phyloP scores from a whole-genome alignment of 53 echinoderm and acorn worm species.

The Henricia sp. region DNA sequence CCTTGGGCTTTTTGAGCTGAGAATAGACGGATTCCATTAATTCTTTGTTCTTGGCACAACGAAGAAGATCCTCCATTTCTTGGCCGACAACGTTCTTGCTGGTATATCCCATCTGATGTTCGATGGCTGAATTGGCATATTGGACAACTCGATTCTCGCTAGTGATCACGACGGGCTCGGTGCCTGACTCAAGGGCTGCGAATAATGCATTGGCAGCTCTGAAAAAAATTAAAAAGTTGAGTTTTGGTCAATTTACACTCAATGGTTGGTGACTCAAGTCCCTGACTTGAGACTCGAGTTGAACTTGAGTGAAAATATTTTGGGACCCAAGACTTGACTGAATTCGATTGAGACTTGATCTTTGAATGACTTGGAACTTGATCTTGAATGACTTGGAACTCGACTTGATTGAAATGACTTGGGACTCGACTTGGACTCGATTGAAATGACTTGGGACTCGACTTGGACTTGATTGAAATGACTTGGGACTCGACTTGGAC shows the following conservation, averaged over 20 bases:
- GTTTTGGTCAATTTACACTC: background rate
- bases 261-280: too few relatives aligned
- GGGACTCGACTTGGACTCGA: too few relatives aligned
- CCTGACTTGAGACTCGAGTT: too few relatives aligned
- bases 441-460: too few relatives aligned
- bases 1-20: conserved; percentile 98
- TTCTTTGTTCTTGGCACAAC: conserved; percentile 95
- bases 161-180: conserved; percentile 89
- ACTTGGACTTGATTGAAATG: too few relatives aligned
- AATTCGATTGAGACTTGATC: too few relatives aligned
- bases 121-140: conserved; percentile 87
- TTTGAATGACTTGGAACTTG: too few relatives aligned
- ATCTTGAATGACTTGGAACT: too few relatives aligned
- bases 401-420: too few relatives aligned
- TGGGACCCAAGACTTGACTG: too few relatives aligned
- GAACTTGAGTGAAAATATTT: too few relatives aligned
- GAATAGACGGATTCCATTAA: conserved; percentile 86
- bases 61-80: conserved; percentile 71
- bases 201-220: conserved; percentile 87
- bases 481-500: too few relatives aligned
- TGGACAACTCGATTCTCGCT: conserved; percentile 81
- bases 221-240: conserved; percentile 9
- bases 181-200: conserved; percentile 79
- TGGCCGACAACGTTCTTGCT: conserved; percentile 84
- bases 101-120: conserved; percentile 80